Base-by-base conservation (phyloP, 2,113 vertebrate species). In the Butastur rufipennis region DNA sequence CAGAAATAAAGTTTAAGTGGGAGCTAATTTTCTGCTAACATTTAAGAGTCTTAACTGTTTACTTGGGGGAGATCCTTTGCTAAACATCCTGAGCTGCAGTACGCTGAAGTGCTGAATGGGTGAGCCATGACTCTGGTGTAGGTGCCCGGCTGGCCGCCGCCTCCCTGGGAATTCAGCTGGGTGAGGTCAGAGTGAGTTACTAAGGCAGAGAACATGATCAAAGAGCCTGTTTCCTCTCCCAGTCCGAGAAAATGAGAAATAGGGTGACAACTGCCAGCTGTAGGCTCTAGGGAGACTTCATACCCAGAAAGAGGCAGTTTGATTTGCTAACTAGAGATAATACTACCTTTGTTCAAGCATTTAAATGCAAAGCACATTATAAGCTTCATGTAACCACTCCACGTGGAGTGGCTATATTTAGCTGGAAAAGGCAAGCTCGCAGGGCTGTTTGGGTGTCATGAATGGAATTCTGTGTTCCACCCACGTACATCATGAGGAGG, bases 201-300 rank as follows among this genome's bases (percentile, higher is more conserved):
- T 25, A 11, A 43, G 48, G 48, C 36, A 42, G 29, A 61, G 34
- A 91, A 59, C 22, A 19, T 8, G 7, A 9, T 9, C 66, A 34
- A 26, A 81, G 56, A 75, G 74, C 26, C 38, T 1, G 0, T 70
- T 84, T 81, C 40, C 36, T 74, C 32, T 81, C 56, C 77, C n/a
- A 36, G 0, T 20, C 36, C 3, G 2, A 55, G n/a, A 52, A 17
- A 55, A 9, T 0, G 1, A 77, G 81, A 55, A 40, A 4, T 12
- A 62, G 87, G 29, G 71, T 45, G 8, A 15, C 29, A 22, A 62
- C 65, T 55, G 78, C 70, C 56, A 71, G 61, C 70, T 62, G 73
- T 15, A 40, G 77, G 31, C 68, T 73, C 40, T 19, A 13, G 43
- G 43, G 50, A 70, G 53, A 25, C 73, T 18, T 84, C 40, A 4